Percentiles rank a stretch among this genome's conserved stretches.
These are phyloP conservation scores for Anhinga rufa DNA, from an alignment of 2,113 vertebrate genomes.

Conservation along the genomic window DNA sequence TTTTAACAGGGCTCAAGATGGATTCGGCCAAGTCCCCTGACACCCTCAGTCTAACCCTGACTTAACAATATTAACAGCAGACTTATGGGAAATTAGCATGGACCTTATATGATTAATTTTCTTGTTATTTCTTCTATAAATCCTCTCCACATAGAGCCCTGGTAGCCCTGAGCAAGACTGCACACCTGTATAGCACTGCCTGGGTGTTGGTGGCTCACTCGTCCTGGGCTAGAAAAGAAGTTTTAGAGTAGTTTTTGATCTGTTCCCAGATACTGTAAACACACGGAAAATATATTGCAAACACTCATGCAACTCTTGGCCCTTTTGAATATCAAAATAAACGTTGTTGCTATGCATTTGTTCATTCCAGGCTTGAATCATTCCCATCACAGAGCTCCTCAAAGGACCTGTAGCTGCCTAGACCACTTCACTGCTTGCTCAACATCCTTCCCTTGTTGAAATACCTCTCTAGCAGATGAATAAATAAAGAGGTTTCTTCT, in stretches of 20 bases:
- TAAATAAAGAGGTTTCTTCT: slow-evolving; percentile 7
- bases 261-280: not conserved
- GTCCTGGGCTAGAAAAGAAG: not conserved
- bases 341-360: not conserved
- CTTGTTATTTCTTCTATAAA: not conserved
- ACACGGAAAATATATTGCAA: not conserved
- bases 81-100: not conserved
- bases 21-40: not conserved
- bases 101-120: not conserved
- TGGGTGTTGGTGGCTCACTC: not conserved
- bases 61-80: not conserved
- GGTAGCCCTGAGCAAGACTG: not conserved
- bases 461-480: not conserved
- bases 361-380: not conserved
- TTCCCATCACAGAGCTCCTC: not conserved
- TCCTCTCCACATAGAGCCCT: rapidly evolving
- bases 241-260: not conserved
- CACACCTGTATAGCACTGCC: not conserved
- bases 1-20: rapidly evolving
- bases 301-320: not conserved
- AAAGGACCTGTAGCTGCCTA: not conserved
- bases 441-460: not conserved
- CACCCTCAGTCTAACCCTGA: not conserved
- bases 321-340: slow-evolving; percentile 2
- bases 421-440: not conserved